Evolutionary conservation across 2,888 invertebrate species (phyloP), one percentile per base, ranked within the genome.

Genomic region (Coleophora deauratella): DNA sequence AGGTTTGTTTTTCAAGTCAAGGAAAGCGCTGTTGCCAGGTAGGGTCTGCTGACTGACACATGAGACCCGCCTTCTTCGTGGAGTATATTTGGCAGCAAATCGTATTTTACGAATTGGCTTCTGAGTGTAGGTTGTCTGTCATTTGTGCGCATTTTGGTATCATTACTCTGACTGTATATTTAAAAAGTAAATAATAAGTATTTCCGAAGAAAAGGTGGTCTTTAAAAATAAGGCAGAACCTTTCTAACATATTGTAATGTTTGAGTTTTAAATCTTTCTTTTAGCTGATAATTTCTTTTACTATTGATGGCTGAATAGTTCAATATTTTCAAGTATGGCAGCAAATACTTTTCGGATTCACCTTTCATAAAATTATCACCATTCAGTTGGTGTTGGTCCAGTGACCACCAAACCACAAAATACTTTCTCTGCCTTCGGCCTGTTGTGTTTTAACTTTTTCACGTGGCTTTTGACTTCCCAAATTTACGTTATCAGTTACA

Each of bases 401-500:
- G 6, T 21, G 21, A 6, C 6, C 21, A 21, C 6, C 21, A 21
- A 3, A 21, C 48, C 51, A 52, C 54, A 48, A 57, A 56, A 62
- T 60, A 72, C 73, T 81, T 78, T 79, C 79, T 70, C 72, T 62
- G 45, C 47, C 52, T 62, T 61, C 66, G 52, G 53, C 52, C 53
- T 59, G 58, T 65, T 59, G 59, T 57, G 56, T 68, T 66, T 67
- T 59, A 65, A 69, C 62, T 66, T 66, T 69, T 72, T 72, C 66
- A 52, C 52, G 57, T 66, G 64, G 64, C 70, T 67, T 69, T 75
- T 71, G 73, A 73, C 75, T 72, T 72, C 71, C 57, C 51, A 58
- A 66, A 62, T 59, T 81, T 84, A 64, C 69, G 67, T 68, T 80
- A 80, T 65, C 66, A 51, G 53, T 59, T 51, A 63, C 61, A 50